Evolutionary conservation across 2,888 invertebrate species (phyloP).

Genomic region (Lissonota sp.): DNA sequence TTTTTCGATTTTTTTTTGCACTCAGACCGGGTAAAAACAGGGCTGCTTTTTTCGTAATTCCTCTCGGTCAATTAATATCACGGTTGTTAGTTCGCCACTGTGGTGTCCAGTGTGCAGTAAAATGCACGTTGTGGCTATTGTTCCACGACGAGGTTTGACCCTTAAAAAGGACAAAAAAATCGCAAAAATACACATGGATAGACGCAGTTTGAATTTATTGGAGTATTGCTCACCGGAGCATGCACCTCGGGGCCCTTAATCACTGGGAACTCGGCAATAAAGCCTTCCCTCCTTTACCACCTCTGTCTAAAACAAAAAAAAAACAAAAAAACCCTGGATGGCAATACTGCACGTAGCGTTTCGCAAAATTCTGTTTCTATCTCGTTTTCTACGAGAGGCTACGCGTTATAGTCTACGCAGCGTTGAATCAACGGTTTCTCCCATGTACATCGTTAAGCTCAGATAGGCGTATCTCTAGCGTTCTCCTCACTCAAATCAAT

Average conservation of each 20-base stretch:
- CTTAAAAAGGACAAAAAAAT: too few species aligned
- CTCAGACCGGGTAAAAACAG: neutral
- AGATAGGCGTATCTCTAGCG: neutral
- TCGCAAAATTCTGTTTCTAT: neutral
- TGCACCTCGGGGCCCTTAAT: constrained; percentile 66
- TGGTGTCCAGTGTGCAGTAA: constrained; percentile 21
- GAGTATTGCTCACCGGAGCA: constrained; percentile 63
- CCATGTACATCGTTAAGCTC: neutral
- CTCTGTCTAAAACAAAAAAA: neutral
- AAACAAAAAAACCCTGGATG: neutral
- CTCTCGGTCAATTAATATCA: constrained; percentile 47
- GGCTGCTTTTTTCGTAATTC: constrained; percentile 1
- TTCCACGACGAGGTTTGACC: constrained; percentile 54
- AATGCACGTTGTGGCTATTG: constrained; percentile 50
- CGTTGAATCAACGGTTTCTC: constrained; percentile 41
- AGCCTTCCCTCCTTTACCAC: constrained; percentile 39
- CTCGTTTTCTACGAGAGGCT: constrained; percentile 44
- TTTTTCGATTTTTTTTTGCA: too few species aligned
- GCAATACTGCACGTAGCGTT: neutral
- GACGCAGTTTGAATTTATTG: constrained; percentile 64
- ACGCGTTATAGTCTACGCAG: constrained; percentile 41
- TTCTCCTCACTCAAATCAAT: neutral
- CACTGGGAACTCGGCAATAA: constrained; percentile 66
- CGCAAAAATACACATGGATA: too few species aligned
- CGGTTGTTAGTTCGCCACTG: constrained; percentile 17